Percentiles rank a stretch among this genome's conserved stretches.
These are phyloP conservation scores for Crocuta crocuta DNA, from an alignment of 2,113 vertebrate species.

Conservation along the genomic window DNA sequence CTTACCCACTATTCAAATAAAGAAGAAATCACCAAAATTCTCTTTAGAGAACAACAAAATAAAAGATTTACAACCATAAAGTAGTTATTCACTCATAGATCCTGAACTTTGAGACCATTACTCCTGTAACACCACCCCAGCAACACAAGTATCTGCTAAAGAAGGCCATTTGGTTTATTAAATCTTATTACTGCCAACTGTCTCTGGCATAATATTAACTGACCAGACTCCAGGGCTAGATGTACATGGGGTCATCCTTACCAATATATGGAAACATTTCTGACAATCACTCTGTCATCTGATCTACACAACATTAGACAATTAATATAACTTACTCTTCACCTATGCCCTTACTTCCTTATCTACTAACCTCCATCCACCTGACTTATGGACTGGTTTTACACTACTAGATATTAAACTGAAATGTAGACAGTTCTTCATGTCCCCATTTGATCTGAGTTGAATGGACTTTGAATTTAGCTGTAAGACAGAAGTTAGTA, in stretches of 20 bases:
- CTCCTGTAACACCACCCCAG: not conserved
- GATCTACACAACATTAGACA: not conserved
- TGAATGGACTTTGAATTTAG: not conserved
- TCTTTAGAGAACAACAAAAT: constrained; percentile 54
- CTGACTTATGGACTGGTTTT: not conserved
- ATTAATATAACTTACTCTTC: not conserved
- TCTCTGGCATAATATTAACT: not conserved
- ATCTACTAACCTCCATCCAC: not conserved
- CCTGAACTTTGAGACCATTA: not conserved
- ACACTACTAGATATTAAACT: not conserved
- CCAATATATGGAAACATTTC: not conserved
- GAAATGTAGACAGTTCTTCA: not conserved
- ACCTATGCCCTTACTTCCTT: not conserved
- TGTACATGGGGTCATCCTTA: not conserved
- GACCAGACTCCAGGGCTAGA: not conserved
- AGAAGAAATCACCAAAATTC: constrained; percentile 58
- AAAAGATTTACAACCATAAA: constrained; percentile 43
- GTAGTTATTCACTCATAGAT: constrained; percentile 49
- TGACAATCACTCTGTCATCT: not conserved
- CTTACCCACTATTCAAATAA: constrained; percentile 68
- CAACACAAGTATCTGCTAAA: constrained; percentile 60
- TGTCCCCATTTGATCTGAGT: not conserved
- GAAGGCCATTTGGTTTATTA: constrained; percentile 22
- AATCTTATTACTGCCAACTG: not conserved
- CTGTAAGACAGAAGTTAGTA: not conserved